Percentiles rank a stretch among this genome's conserved stretches.
phyloP scores from a whole-genome alignment of 2,113 vertebrate genomes.

The Chloroceryle aenea region DNA sequence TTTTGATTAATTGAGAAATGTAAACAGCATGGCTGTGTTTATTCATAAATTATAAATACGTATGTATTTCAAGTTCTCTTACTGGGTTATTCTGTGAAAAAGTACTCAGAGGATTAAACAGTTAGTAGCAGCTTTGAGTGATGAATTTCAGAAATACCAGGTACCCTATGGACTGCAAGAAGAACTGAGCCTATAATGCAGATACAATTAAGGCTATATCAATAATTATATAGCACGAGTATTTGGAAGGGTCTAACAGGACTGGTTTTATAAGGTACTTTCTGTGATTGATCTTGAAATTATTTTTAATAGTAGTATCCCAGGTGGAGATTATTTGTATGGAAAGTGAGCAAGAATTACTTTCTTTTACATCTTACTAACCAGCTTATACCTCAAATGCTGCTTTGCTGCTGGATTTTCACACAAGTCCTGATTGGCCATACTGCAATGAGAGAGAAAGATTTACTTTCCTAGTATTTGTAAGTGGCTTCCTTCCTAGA shows the following conservation, averaged over 20 bases:
- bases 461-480: not conserved
- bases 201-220: not conserved
- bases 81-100: not conserved
- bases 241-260: not conserved
- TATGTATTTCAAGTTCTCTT: constrained; percentile 4
- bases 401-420: not conserved
- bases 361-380: not conserved
- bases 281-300: not conserved
- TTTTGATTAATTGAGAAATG: constrained; percentile 14
- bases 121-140: not conserved
- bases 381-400: not conserved
- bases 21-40: not conserved
- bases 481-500: not conserved
- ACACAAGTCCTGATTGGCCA: not conserved
- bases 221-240: not conserved
- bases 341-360: not conserved
- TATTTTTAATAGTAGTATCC: not conserved
- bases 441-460: not conserved
- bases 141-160: not conserved
- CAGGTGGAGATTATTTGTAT: not conserved
- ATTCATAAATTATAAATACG: constrained; percentile 42
- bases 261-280: not conserved
- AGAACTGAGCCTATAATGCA: not conserved
- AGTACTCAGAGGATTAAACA: not conserved
- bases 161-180: not conserved